Evolutionary conservation across 2,797 vertebrate species (phyloP), one percentile per base, ranked within the genome.

Genomic region (Anisognathus igniventris): DNA sequence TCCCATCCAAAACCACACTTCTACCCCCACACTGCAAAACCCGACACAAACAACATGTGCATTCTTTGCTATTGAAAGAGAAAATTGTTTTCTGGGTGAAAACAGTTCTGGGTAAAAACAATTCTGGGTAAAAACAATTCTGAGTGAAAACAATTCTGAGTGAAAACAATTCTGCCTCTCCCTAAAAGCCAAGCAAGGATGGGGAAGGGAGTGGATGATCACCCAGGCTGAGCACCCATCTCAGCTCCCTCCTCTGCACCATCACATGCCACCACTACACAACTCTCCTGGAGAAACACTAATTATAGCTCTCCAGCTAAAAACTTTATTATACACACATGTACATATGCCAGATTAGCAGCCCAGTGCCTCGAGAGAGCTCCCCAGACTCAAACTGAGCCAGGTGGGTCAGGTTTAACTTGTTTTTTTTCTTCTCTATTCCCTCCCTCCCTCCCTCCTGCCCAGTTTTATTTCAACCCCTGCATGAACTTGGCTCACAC

Each of bases 321-420:
- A 90, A 93, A 88, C 83, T 95, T 83, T 14, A 40, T 90, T 35
- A 66, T n/a, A 15, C 6, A 12, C 65, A 77, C 39, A 53, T 42
- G 87, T 54, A 51, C 60, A 21, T 76, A 90, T 0, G 18, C 86
- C 72, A 79, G 50, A 93, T 61, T 42, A 90, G n/a, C 93, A 85
- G 53, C 1, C 33, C 1, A 10, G 1, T 30, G 85, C 82, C 72
- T 85, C 44, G 5, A 74, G 64, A 85, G 57, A 85, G 64, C 74
- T 91, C 86, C 71, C 57, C n/a, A 47, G 82, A 72, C 44, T 79
- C 86, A 51, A 66, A 58, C 72, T 6, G 12, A 88, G 71, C 74
- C 80, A 61, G 89, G 53, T 56, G 30, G 37, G 85, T 80, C 86
- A 83, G 95, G 94, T 94, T 93, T 62, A 83, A 92, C 83, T 93